A percentile compares a stretch with the other conserved stretches of the same genome.
These are phyloP conservation scores for Drosophila murphyi DNA, from an alignment of 1,140 invertebrate species.

Conservation along the genomic window DNA sequence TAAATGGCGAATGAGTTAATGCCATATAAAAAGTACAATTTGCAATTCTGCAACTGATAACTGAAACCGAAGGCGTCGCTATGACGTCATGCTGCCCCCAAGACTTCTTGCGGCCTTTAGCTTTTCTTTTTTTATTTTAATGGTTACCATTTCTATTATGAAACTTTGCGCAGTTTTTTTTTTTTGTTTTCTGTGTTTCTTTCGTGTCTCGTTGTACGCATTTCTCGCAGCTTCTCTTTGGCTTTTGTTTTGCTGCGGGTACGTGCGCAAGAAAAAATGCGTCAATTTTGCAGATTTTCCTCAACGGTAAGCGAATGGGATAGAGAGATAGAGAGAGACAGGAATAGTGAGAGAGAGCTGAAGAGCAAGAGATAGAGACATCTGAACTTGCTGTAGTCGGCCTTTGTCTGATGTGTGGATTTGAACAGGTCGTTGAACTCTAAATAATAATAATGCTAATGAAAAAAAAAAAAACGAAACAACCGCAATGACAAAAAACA, in stretches of 20 bases:
- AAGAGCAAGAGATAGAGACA: background rate
- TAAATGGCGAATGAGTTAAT: slow-evolving; percentile 32
- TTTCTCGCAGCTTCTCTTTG: slow-evolving; percentile 7
- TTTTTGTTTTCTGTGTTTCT: background rate
- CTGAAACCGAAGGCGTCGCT: background rate
- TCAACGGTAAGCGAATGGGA: background rate
- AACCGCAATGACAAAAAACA: slow-evolving; percentile 1
- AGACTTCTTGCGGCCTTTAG: background rate
- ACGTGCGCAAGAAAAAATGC: slow-evolving; percentile 5
- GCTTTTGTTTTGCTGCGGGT: background rate
- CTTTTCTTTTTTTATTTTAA: background rate
- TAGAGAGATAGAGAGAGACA: background rate
- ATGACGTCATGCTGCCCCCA: slow-evolving; percentile 26
- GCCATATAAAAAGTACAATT: slow-evolving; percentile 30
- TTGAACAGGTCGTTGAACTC: slow-evolving; percentile 16
- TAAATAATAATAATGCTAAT: slow-evolving; percentile 26
- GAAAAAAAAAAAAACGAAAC: slow-evolving; percentile 12
- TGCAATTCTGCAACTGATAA: slow-evolving; percentile 11
- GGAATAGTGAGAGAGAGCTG: too few species aligned
- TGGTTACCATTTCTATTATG: slow-evolving; percentile 8
- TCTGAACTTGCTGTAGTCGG: background rate
- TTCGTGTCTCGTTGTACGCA: background rate
- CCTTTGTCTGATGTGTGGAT: slow-evolving; percentile 14
- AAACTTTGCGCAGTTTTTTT: slow-evolving; percentile 8
- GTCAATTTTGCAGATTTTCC: slow-evolving; percentile 19